Percentiles rank a stretch among this genome's conserved stretches.
These are phyloP conservation scores for Crypturellus tataupa DNA, from an alignment of 2,797 vertebrate species.

Conservation along the genomic window DNA sequence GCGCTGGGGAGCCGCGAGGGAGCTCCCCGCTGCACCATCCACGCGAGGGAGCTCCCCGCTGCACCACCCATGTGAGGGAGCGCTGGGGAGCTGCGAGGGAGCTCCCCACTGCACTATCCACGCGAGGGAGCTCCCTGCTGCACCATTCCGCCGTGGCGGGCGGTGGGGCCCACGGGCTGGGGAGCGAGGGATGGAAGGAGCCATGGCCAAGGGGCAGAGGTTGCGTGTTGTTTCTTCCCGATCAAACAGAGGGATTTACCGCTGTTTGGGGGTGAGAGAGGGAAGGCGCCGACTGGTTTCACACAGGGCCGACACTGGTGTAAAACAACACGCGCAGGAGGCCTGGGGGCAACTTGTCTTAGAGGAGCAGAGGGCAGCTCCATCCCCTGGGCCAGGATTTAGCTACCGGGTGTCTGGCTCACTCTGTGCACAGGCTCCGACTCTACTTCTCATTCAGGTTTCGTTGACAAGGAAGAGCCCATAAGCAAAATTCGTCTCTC, in stretches of 20 bases:
- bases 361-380: background rate
- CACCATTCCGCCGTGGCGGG: fast-evolving
- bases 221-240: fast-evolving
- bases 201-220: background rate
- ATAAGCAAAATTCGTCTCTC: background rate
- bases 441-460: background rate
- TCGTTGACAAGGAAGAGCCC: background rate
- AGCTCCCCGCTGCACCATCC: fast-evolving
- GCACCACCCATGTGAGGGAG: fast-evolving
- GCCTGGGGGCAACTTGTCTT: no score
- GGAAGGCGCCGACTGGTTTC: background rate
- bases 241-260: background rate
- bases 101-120: no score
- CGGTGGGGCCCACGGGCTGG: fast-evolving
- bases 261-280: background rate
- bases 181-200: background rate
- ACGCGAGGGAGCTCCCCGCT: no score
- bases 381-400: background rate
- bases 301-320: background rate
- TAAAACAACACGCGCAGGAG: background rate
- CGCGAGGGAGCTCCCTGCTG: fast-evolving
- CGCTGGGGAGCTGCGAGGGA: no score
- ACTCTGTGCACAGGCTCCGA: background rate
- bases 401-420: background rate
- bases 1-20: fast-evolving